Evolutionary conservation across 2,888 invertebrate species (phyloP).

Genomic region (Corythucha ciliata): DNA sequence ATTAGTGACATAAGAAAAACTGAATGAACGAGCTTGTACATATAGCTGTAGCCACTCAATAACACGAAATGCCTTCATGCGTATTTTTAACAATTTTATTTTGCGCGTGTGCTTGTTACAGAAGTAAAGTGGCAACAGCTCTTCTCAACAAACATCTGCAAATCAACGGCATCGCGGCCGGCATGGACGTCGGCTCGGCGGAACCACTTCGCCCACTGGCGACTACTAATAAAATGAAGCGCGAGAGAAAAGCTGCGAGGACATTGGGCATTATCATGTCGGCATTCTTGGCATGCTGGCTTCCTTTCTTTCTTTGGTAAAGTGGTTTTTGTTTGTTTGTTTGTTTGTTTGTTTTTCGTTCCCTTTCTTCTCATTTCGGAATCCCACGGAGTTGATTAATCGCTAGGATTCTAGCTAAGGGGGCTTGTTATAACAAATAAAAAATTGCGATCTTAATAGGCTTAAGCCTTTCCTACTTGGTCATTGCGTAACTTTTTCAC

Average conservation of each 20-base stretch:
- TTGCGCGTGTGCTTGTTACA: constrained; percentile 43
- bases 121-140: constrained; percentile 80
- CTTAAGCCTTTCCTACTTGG: too few relatives aligned
- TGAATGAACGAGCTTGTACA: too few relatives aligned
- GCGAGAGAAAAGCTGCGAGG: constrained; percentile 82
- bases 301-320: constrained; percentile 91
- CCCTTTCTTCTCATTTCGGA: too few relatives aligned
- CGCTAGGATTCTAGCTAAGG: too few relatives aligned
- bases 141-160: constrained; percentile 79
- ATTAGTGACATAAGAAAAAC: too few relatives aligned
- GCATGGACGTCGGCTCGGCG: constrained; percentile 32
- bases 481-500: too few relatives aligned
- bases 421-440: too few relatives aligned
- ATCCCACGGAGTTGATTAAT: too few relatives aligned
- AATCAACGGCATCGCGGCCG: constrained; percentile 71
- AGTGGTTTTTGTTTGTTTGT: too few relatives aligned
- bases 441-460: too few relatives aligned
- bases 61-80: neutral
- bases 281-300: constrained; percentile 88
- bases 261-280: constrained; percentile 95
- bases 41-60: too few relatives aligned
- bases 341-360: too few relatives aligned
- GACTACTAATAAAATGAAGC: constrained; percentile 71
- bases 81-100: neutral
- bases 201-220: constrained; percentile 57